phyloP scores from a whole-genome alignment of 2,888 invertebrate genomes.

The Buathra laborator region DNA sequence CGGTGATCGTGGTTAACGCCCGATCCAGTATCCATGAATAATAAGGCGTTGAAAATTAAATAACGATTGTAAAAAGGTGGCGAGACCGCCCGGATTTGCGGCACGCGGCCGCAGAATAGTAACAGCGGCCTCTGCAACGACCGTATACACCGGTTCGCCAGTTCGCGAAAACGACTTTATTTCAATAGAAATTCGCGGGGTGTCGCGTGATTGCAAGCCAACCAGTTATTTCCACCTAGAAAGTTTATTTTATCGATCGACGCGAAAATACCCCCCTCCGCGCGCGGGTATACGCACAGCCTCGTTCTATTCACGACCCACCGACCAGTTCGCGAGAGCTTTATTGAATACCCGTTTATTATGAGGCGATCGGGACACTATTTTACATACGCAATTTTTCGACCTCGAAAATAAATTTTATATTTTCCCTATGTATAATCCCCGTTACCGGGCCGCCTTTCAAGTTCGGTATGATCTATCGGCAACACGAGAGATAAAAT shows the following conservation, averaged over 20 bases:
- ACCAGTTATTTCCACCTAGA: constrained; percentile 69
- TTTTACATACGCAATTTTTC: constrained; percentile 28
- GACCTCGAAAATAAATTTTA: constrained; percentile 53
- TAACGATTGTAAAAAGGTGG: constrained; percentile 47
- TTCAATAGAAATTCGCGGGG: constrained; percentile 55
- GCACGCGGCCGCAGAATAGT: background rate
- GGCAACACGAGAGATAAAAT: constrained; percentile 16
- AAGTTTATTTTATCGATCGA: constrained; percentile 61
- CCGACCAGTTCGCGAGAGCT: constrained; percentile 22
- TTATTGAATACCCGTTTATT: constrained; percentile 46
- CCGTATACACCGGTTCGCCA: constrained; percentile 36
- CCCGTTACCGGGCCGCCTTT: constrained; percentile 8
- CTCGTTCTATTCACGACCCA: constrained; percentile 17
- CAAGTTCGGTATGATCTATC: constrained; percentile 28
- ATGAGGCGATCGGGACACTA: constrained; percentile 19
- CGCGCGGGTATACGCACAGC: background rate
- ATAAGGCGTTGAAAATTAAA: constrained; percentile 57
- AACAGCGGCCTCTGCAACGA: background rate
- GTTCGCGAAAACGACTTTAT: constrained; percentile 64
- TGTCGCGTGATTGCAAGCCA: constrained; percentile 54
- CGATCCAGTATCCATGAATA: constrained; percentile 48
- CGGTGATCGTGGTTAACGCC: constrained; percentile 21
- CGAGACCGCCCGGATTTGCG: constrained; percentile 33
- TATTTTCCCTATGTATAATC: background rate
- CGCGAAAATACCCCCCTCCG: constrained; percentile 2